These are phyloP conservation scores for Acleris holmiana DNA, from an alignment of 2,888 invertebrate species.

Conservation along the genomic window DNA sequence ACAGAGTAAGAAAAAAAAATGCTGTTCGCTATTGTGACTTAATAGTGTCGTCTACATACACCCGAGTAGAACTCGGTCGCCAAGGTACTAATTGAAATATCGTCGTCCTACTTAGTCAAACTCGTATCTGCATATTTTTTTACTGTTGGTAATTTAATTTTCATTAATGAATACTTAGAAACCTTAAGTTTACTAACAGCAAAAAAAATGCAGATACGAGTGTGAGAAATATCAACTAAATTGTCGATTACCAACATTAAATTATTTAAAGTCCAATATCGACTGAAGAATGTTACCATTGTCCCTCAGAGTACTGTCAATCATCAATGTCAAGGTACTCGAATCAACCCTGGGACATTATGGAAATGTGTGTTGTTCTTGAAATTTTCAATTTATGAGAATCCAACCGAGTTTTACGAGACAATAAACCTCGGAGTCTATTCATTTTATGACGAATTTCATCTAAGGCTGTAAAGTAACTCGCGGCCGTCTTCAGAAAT, in stretches of 20 bases:
- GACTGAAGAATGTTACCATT: background rate
- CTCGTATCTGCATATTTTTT: no score
- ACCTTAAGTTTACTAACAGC: no score
- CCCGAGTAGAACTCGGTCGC: no score
- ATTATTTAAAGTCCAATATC: background rate
- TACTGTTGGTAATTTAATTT: no score
- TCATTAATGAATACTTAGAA: no score
- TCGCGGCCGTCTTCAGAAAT: slow-evolving; percentile 16
- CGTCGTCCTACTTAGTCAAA: no score
- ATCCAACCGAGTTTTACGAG: slow-evolving; percentile 58
- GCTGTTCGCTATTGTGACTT: no score
- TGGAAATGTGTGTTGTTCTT: slow-evolving; percentile 37
- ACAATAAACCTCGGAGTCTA: slow-evolving; percentile 63
- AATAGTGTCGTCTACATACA: no score
- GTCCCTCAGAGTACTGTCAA: background rate
- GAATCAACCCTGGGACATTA: slow-evolving; percentile 29
- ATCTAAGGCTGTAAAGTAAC: slow-evolving; percentile 43
- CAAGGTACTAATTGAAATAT: no score
- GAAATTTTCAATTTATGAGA: slow-evolving; percentile 40
- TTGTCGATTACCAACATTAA: background rate
- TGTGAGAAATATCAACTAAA: no score
- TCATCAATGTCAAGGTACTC: slow-evolving; percentile 2
- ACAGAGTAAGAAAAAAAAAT: no score
- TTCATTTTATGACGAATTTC: slow-evolving; percentile 74
- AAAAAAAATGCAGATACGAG: no score